Conservation (phyloP, 2,797 vertebrate genomes). For the Cheirogaleus major region DNA sequence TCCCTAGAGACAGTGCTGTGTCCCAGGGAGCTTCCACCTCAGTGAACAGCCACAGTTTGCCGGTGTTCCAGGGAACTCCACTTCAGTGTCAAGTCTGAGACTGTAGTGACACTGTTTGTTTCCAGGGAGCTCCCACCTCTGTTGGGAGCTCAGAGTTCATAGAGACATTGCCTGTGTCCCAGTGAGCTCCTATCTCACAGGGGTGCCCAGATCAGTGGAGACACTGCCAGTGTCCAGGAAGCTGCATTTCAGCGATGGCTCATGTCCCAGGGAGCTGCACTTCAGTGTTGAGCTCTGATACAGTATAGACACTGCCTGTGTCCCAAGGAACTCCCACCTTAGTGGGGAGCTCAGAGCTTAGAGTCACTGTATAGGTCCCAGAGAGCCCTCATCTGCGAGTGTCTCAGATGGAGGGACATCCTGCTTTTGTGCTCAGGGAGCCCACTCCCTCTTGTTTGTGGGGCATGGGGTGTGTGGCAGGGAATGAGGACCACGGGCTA, state of each 20-base stretch:
- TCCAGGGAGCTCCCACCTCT: not conserved
- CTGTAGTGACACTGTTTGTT: not conserved
- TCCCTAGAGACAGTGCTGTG: not conserved
- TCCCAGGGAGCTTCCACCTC: not conserved
- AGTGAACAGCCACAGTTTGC: not conserved
- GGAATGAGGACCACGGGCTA: not conserved
- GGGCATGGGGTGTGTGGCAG: not conserved
- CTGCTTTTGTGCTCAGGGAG: not conserved
- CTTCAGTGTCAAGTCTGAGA: not conserved
- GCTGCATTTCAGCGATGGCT: not conserved
- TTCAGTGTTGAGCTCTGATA: not conserved
- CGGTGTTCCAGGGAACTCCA: not conserved
- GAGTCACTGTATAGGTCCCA: not conserved
- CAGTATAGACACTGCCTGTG: not conserved
- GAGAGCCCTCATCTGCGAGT: not conserved
- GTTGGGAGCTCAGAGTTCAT: not conserved
- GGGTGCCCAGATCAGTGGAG: not conserved
- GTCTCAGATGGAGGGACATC: not conserved
- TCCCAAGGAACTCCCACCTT: not conserved
- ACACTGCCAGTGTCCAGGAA: not conserved
- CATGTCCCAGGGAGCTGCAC: not conserved
- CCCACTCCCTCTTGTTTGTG: not conserved
- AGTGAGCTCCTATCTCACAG: not conserved
- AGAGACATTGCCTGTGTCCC: not conserved
- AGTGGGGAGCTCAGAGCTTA: not conserved